Percentiles rank a stretch among this genome's conserved stretches.
phyloP scores from a whole-genome alignment of 2,113 vertebrate genomes.

The Penelope pileata region DNA sequence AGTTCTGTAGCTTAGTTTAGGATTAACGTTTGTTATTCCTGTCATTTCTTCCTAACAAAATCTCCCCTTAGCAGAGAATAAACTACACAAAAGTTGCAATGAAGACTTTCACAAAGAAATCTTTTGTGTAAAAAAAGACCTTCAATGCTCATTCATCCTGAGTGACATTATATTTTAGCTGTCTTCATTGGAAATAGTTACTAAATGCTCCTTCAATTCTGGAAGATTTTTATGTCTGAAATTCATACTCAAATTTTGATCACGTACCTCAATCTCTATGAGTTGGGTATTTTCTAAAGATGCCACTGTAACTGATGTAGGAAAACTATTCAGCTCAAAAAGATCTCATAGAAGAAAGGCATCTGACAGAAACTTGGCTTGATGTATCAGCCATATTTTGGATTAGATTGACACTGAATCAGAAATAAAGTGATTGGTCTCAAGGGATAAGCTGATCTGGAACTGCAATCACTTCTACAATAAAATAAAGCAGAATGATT shows the following conservation, averaged over 20 bases:
- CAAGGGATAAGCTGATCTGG: not conserved
- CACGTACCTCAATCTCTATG: not conserved
- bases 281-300: not conserved
- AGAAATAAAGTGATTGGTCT: not conserved
- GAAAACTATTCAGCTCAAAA: not conserved
- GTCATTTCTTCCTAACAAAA: not conserved
- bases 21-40: not conserved
- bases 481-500: not conserved
- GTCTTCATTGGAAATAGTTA: not conserved
- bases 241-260: not conserved
- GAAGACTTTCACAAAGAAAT: not conserved
- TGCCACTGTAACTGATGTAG: not conserved
- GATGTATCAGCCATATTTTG: not conserved
- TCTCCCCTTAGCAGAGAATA: not conserved
- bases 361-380: not conserved
- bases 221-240: not conserved
- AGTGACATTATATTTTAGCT: not conserved
- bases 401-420: not conserved
- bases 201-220: not conserved
- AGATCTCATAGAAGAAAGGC: not conserved
- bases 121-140: not conserved
- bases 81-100: not conserved
- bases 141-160: not conserved
- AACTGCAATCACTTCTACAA: not conserved
- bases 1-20: not conserved